phyloP scores from a whole-genome alignment of 2,888 invertebrate species.

The Ennomos erosarius region DNA sequence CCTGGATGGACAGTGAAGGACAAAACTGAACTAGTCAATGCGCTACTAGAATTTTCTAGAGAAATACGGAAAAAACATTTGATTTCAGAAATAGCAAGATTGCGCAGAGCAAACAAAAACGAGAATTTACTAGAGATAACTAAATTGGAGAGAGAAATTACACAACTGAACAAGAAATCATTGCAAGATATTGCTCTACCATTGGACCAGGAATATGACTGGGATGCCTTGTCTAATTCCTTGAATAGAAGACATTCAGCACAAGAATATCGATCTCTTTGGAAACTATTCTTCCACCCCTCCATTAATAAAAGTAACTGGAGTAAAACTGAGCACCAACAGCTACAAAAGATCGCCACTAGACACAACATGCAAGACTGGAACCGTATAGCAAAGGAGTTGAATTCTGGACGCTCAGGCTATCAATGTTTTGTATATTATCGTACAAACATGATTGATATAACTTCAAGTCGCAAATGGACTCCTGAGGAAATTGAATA shows the following conservation, averaged over 20 bases:
- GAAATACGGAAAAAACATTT: conserved; percentile 50
- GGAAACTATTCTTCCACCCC: conserved; percentile 90
- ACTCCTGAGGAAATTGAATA: conserved; percentile 88
- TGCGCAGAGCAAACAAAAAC: conserved; percentile 44
- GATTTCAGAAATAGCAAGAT: conserved; percentile 49
- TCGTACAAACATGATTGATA: conserved; percentile 76
- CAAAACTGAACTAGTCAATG: conserved; percentile 79
- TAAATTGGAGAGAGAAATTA: conserved; percentile 48
- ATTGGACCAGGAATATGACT: conserved; percentile 81
- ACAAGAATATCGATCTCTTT: conserved; percentile 88
- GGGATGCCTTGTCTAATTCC: conserved; percentile 81
- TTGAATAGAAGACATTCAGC: conserved; percentile 85
- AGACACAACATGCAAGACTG: conserved; percentile 85
- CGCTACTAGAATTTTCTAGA: conserved; percentile 72
- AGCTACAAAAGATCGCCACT: conserved; percentile 57
- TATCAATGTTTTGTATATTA: conserved; percentile 90
- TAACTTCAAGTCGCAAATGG: conserved; percentile 83
- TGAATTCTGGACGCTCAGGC: conserved; percentile 86
- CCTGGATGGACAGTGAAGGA: conserved; percentile 85
- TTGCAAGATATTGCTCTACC: conserved; percentile 64
- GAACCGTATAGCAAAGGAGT: conserved; percentile 85
- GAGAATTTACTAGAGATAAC: conserved; percentile 43
- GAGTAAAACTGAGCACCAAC: conserved; percentile 60
- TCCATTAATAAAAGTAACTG: conserved; percentile 83
- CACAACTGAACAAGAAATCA: conserved; percentile 47